Evolutionary conservation across 2,888 invertebrate genomes (phyloP).

Genomic region (Alentia gelatinosa): DNA sequence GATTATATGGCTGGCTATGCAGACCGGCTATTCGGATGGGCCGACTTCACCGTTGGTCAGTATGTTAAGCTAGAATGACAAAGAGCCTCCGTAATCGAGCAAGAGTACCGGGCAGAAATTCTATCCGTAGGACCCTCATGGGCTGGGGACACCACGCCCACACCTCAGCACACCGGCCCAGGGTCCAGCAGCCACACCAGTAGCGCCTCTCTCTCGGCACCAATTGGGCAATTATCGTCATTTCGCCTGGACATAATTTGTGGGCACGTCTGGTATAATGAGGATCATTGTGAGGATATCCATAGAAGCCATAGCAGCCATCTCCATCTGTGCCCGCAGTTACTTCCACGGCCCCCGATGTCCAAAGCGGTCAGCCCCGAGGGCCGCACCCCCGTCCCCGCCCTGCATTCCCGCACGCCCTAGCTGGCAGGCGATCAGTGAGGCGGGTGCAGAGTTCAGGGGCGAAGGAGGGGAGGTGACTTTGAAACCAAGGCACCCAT

Average conservation of each 20-base stretch:
- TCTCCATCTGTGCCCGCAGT: not conserved
- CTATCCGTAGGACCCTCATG: not conserved
- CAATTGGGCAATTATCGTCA: constrained; percentile 47
- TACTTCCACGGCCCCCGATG: constrained; percentile 27
- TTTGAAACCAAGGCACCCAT: not conserved
- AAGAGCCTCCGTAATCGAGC: too few species aligned
- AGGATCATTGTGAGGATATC: constrained; percentile 30
- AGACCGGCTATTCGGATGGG: too few species aligned
- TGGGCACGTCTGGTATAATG: constrained; percentile 26
- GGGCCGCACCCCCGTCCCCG: not conserved
- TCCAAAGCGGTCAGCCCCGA: not conserved
- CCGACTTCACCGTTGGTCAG: too few species aligned
- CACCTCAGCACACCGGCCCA: constrained; percentile 29
- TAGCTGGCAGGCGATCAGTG: not conserved
- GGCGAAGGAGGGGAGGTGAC: not conserved
- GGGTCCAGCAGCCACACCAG: not conserved
- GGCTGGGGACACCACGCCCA: not conserved
- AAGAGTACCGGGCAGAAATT: too few species aligned
- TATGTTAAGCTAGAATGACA: too few species aligned
- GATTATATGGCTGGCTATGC: too few species aligned
- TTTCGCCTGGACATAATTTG: constrained; percentile 51
- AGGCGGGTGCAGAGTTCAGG: not conserved
- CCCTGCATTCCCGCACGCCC: not conserved
- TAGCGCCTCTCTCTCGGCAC: not conserved
- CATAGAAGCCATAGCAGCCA: not conserved